These are phyloP conservation scores for Craterocephalus amniculus DNA, from an alignment of 2,797 vertebrate genomes.

Conservation along the genomic window DNA sequence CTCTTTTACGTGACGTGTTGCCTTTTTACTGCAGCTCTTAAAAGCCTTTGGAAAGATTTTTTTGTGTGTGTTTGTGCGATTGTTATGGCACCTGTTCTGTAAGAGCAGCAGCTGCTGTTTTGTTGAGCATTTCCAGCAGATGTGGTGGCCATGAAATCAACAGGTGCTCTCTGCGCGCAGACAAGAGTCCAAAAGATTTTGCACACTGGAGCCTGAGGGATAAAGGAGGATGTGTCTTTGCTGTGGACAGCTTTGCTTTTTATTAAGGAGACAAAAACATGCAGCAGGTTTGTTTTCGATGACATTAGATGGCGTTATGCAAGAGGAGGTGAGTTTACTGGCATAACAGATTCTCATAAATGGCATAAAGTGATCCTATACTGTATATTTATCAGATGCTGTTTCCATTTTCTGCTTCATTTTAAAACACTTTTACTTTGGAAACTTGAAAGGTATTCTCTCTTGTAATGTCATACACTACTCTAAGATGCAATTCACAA, in stretches of 20 bases:
- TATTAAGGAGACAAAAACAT: neutral
- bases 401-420: too few species aligned
- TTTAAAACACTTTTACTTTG: neutral
- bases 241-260: slow-evolving; percentile 6
- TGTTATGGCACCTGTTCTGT: slow-evolving; percentile 25
- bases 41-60: slow-evolving; percentile 15
- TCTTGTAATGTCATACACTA: neutral
- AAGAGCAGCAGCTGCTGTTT: slow-evolving; percentile 54
- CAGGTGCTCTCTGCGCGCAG: slow-evolving; percentile 50
- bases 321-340: slow-evolving; percentile 9
- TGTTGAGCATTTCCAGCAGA: slow-evolving; percentile 55
- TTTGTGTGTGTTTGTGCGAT: neutral
- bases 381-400: neutral
- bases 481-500: neutral
- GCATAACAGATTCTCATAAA: neutral
- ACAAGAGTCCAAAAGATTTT: slow-evolving; percentile 17
- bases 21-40: slow-evolving; percentile 1
- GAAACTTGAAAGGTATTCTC: too few species aligned
- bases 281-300: neutral
- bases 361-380: neutral
- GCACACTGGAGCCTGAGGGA: slow-evolving; percentile 20
- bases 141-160: slow-evolving; percentile 44
- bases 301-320: neutral
- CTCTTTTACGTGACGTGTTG: neutral
- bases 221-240: neutral